A percentile compares a stretch with the other conserved stretches of the same genome.
Conservation (phyloP, 2,797 vertebrate species). For the Trachurus trachurus region DNA sequence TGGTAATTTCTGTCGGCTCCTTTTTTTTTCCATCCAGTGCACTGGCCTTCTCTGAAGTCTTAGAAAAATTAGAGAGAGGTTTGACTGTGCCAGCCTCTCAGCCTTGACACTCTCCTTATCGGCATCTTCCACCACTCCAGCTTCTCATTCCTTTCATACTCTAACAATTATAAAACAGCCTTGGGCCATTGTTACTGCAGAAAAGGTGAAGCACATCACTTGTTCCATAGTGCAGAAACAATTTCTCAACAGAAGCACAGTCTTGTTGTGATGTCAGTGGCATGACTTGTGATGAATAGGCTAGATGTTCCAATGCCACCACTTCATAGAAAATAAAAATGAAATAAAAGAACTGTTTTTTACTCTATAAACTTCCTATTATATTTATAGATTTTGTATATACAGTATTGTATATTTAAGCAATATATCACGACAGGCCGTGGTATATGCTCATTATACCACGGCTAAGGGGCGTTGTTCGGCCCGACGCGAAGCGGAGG, state of each 20-base stretch:
- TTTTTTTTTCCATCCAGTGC: neutral
- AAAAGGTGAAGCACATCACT: neutral
- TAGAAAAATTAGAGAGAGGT: neutral
- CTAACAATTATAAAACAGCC: conserved; percentile 14
- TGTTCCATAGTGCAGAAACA: neutral
- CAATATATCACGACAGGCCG: no score
- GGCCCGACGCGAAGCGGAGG: no score
- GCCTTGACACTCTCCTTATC: conserved; percentile 4
- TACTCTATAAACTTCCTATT: no score
- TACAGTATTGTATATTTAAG: neutral
- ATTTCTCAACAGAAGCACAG: neutral
- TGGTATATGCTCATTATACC: no score
- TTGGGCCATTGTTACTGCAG: conserved; percentile 1
- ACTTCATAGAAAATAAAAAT: neutral
- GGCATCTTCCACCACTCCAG: neutral
- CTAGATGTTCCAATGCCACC: neutral
- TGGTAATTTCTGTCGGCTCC: neutral
- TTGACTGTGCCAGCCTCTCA: neutral
- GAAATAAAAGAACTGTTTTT: neutral
- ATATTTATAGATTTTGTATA: no score
- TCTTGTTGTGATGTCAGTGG: neutral
- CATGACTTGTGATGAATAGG: neutral
- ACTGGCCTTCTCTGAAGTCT: neutral
- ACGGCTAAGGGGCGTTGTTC: no score
- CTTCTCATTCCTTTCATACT: conserved; percentile 5